A percentile compares a stretch with the other conserved stretches of the same genome.
Evolutionary conservation across 2,888 invertebrate genomes (phyloP).

Genomic region (Agonopterix subpropinquella): DNA sequence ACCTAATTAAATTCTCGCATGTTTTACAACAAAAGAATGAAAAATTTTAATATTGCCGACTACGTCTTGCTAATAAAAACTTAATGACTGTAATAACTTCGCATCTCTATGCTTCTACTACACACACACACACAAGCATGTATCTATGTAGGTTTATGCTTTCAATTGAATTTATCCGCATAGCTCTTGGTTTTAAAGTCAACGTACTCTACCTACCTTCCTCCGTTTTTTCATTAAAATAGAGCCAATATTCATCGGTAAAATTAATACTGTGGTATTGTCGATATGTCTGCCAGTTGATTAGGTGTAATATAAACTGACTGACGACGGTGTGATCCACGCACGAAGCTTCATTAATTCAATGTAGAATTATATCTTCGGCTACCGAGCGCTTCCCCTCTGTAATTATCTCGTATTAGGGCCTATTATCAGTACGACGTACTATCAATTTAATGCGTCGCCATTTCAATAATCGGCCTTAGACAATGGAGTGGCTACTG

Average conservation of each 20-base stretch:
- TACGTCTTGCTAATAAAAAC: conserved; percentile 2
- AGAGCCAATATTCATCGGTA: no score
- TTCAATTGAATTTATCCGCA: no score
- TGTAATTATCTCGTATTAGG: conserved; percentile 62
- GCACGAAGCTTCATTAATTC: conserved; percentile 50
- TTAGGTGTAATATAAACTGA: conserved; percentile 25
- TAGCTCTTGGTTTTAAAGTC: no score
- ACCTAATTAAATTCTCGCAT: conserved; percentile 2
- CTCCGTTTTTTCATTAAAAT: no score
- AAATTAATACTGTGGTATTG: no score
- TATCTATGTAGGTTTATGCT: no score
- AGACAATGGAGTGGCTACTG: conserved; percentile 52
- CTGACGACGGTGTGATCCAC: conserved; percentile 23
- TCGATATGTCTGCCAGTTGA: no score
- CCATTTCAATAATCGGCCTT: conserved; percentile 55
- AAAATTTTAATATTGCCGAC: not conserved
- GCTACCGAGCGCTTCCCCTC: conserved; percentile 45
- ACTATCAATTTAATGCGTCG: conserved; percentile 58
- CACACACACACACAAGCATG: no score
- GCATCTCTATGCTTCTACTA: no score
- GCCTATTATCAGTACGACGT: conserved; percentile 52
- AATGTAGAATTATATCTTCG: conserved; percentile 57
- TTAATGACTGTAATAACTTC: not conserved
- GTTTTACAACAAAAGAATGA: not conserved
- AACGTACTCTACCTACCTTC: no score